phyloP scores from a whole-genome alignment of 92 coral and sea anemone genomes.

The Muricea muricata region DNA sequence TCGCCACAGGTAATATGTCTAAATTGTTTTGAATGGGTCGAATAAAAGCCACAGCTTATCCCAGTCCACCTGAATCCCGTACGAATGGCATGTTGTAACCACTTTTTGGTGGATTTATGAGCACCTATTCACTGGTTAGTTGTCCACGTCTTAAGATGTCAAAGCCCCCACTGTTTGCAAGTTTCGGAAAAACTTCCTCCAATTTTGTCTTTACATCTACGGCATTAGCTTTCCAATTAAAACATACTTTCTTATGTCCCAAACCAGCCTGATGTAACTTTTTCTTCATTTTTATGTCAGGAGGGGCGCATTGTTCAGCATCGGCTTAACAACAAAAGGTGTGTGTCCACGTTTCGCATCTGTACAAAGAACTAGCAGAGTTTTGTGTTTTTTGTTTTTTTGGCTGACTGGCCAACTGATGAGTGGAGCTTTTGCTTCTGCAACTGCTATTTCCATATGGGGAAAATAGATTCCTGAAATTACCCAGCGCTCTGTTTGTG shows the following conservation, averaged over 20 bases:
- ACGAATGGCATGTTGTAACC: constrained; percentile 9
- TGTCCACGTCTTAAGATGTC: constrained; percentile 9
- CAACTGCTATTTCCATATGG: too few relatives aligned
- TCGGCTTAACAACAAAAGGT: constrained; percentile 4
- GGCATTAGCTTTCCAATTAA: constrained; percentile 24
- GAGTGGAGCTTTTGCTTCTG: too few relatives aligned
- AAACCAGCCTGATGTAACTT: constrained; percentile 47
- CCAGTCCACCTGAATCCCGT: background rate
- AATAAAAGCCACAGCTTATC: constrained; percentile 12
- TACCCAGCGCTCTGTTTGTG: too few relatives aligned
- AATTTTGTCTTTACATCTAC: constrained; percentile 26
- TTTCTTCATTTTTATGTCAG: constrained; percentile 6
- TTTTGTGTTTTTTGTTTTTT: too few relatives aligned
- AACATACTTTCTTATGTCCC: constrained; percentile 22
- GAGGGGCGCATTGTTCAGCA: constrained; percentile 7
- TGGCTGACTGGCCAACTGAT: too few relatives aligned
- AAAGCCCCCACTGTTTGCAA: background rate
- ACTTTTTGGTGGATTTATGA: background rate
- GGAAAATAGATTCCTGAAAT: too few relatives aligned
- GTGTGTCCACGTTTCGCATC: constrained; percentile 24
- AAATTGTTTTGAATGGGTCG: constrained; percentile 20
- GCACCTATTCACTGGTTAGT: background rate
- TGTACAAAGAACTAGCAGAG: background rate
- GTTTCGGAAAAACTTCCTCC: constrained; percentile 10
- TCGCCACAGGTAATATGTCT: background rate